A percentile compares a stretch with the other conserved stretches of the same genome.
phyloP scores from a whole-genome alignment of 2,797 vertebrate genomes.

The Podargus strigoides region DNA sequence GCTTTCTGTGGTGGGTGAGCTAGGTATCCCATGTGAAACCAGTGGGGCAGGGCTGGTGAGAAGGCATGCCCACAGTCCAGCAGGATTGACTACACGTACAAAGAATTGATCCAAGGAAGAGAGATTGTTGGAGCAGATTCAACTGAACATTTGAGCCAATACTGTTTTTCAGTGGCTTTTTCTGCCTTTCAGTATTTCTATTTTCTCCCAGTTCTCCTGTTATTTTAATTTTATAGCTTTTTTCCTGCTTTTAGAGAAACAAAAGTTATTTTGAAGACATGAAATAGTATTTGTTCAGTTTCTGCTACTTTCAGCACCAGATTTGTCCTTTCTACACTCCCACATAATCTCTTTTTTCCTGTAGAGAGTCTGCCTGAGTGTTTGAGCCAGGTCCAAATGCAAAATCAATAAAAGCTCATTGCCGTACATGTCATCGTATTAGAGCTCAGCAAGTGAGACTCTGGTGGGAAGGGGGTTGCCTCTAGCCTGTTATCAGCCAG shows the following conservation, averaged over 20 bases:
- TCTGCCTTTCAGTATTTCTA: not conserved
- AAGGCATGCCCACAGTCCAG: not conserved
- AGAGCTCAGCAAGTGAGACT: not conserved
- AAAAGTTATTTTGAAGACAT: not conserved
- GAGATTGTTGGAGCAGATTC: not conserved
- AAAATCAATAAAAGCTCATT: conserved; percentile 33
- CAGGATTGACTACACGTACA: too few species aligned
- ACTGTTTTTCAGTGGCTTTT: not conserved
- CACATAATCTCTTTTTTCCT: not conserved
- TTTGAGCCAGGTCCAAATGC: conserved; percentile 35
- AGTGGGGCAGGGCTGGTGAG: not conserved
- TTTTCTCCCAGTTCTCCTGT: not conserved
- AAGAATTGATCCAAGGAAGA: not conserved
- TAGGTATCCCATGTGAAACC: not conserved
- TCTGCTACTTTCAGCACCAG: not conserved
- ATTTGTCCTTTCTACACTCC: not conserved
- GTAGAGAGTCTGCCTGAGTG: not conserved
- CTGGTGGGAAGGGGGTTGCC: not conserved
- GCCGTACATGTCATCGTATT: not conserved
- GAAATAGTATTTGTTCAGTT: not conserved
- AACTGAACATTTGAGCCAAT: not conserved
- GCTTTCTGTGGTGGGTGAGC: rapidly evolving
- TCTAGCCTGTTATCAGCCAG: not conserved
- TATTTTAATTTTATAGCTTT: not conserved
- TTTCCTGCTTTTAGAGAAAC: not conserved